Evolutionary conservation across 2,888 invertebrate genomes (phyloP).

Genomic region (Sthenelais limicola): DNA sequence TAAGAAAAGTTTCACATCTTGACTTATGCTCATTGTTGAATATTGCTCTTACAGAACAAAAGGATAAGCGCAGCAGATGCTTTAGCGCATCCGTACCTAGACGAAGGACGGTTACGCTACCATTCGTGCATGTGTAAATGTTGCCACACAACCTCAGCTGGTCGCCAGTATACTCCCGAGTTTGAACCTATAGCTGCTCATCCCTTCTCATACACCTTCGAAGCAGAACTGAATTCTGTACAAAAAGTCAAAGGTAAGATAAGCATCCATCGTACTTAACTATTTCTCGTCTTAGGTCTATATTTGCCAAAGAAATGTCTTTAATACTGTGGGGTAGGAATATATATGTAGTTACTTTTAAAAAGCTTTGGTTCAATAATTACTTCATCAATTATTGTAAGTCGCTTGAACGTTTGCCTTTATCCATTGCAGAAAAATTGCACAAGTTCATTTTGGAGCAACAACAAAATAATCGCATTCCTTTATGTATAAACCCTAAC

Average conservation of each 20-base stretch:
- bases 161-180: slow-evolving; percentile 84
- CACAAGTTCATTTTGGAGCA: slow-evolving; percentile 99
- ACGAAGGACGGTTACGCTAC: slow-evolving; percentile 97
- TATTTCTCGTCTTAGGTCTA: slow-evolving; percentile 3
- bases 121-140: slow-evolving; percentile 99
- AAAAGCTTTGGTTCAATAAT: too few relatives aligned
- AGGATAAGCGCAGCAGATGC: slow-evolving; percentile 96
- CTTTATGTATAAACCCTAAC: slow-evolving; percentile 99
- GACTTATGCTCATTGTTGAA: too few relatives aligned
- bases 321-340: too few relatives aligned
- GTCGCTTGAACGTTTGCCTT: not conserved
- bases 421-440: slow-evolving; percentile 90
- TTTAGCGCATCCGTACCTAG: slow-evolving; percentile 95
- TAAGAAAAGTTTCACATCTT: too few relatives aligned
- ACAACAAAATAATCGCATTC: slow-evolving; percentile 95
- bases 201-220: slow-evolving; percentile 79
- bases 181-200: slow-evolving; percentile 93
- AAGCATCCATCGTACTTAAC: slow-evolving; percentile 1
- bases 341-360: too few relatives aligned
- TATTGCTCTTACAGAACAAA: slow-evolving; percentile 83
- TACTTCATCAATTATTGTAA: too few relatives aligned
- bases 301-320: too few relatives aligned
- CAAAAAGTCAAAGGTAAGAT: slow-evolving; percentile 84
- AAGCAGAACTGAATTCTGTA: slow-evolving; percentile 52
- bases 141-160: slow-evolving; percentile 83